A percentile compares a stretch with the other conserved stretches of the same genome.
These are phyloP conservation scores for Tenrec ecaudatus DNA, from an alignment of 2,113 vertebrate genomes.

Conservation along the genomic window DNA sequence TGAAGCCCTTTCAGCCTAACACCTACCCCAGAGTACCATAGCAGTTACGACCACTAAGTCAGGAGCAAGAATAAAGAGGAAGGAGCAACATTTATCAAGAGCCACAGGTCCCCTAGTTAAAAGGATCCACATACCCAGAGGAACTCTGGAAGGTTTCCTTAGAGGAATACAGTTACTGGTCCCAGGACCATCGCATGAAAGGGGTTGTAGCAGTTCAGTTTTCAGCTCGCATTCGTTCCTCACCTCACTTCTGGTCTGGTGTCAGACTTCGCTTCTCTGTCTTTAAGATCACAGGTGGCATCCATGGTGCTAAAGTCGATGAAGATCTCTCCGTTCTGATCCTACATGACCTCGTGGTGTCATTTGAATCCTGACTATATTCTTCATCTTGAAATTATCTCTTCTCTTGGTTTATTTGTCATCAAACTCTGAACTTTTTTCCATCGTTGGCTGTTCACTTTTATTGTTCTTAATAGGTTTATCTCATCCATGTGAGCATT, in stretches of 20 bases:
- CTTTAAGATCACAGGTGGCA: not conserved
- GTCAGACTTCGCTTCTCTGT: not conserved
- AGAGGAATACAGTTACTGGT: not conserved
- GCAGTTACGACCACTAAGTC: not conserved
- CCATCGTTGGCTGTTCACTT: not conserved
- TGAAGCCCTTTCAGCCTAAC: too few species aligned
- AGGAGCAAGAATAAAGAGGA: not conserved
- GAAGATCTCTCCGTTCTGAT: not conserved
- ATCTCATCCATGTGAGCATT: not conserved
- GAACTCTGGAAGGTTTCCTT: not conserved
- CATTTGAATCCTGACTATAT: not conserved
- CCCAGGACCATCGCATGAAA: not conserved
- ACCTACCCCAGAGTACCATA: not conserved
- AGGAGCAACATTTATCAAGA: not conserved
- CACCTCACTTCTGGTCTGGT: not conserved
- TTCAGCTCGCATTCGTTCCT: not conserved
- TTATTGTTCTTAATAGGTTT: too few species aligned
- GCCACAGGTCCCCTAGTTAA: not conserved
- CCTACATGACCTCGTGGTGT: not conserved
- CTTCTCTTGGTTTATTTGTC: not conserved
- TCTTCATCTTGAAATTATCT: not conserved
- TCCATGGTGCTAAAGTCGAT: not conserved
- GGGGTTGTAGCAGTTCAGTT: not conserved
- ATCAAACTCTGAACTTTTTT: not conserved
- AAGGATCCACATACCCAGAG: not conserved